Base-by-base conservation (phyloP, 2,888 invertebrate genomes). In the Eupithecia centaureata region DNA sequence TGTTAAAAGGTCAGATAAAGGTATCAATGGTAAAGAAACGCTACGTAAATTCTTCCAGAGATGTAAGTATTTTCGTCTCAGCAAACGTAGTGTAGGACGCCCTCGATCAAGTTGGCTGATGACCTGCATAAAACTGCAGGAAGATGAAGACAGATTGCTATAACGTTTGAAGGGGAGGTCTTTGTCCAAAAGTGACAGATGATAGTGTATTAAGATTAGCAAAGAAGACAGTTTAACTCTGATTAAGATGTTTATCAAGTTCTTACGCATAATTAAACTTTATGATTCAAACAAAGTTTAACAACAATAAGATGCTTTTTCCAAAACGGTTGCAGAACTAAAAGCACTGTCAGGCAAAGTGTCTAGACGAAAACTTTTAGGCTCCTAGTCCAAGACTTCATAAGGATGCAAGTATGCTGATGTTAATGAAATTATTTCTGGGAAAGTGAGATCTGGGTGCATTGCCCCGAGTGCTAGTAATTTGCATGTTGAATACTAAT, bases 401-500 rank as follows among this genome's bases (percentile, higher is more conserved):
- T 84, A 80, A 79, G 81, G 80, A 83, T 79, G 79, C 82, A 84
- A 83, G 85, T 88, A 89, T 89, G 89, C 86, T 86, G 89, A 89
- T 89, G 89, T 89, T 90, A 90, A 91, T 90, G 88, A 90, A 91
- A 91, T 91, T 89, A 91, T 91, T 91, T 90, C 90, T 90, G 86
- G 84, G 90, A 91, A 91, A 90, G 88, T 87, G 86, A 88, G 88
- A 88, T 88, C 86, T 84, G 88, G 85, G 91, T 86, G 89, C 90
- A 86, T 82, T 83, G 91, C 85, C 86, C 91, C 82, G 81, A 87
- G 85, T 85, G 88, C 84, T 77, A 82, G 84, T 85, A 89, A 92
- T 92, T 91, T 91, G 87, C 92, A 92, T 92, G 90, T 87, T 91
- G 92, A 90, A 91, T 91, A 87, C 86, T 91, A 91, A 91, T 89